A percentile compares a stretch with the other conserved stretches of the same genome.
Conservation (phyloP, 1,140 invertebrate species). For the Ostrea denselamellosa region DNA sequence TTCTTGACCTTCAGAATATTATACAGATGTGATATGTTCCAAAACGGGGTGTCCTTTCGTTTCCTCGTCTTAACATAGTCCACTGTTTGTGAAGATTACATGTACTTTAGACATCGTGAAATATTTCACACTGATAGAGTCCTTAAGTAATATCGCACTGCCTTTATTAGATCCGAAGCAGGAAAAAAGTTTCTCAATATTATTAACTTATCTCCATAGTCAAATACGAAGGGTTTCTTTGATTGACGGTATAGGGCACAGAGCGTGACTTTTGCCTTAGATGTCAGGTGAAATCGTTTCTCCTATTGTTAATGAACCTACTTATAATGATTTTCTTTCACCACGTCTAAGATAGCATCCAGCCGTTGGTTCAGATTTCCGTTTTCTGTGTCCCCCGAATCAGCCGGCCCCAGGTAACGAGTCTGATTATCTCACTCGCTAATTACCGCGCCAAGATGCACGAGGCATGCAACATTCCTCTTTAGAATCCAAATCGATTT, state of each 20-base stretch:
- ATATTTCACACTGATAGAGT: background rate
- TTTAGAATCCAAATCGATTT: background rate
- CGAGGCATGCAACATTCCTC: background rate
- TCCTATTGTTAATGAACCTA: constrained; percentile 26
- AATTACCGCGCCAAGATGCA: constrained; percentile 21
- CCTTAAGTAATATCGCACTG: background rate
- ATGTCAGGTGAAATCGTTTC: constrained; percentile 35
- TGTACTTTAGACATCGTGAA: no score
- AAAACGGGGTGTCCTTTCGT: no score
- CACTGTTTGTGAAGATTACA: no score
- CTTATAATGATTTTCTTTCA: constrained; percentile 39
- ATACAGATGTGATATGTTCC: no score
- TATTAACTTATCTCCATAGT: constrained; percentile 36
- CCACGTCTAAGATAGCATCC: constrained; percentile 17
- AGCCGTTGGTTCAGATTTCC: constrained; percentile 30
- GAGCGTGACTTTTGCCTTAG: constrained; percentile 23
- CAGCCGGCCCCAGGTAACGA: background rate
- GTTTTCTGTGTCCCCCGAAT: background rate
- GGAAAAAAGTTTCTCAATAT: background rate
- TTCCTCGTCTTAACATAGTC: no score
- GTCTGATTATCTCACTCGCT: constrained; percentile 35
- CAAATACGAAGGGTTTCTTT: background rate
- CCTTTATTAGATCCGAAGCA: background rate
- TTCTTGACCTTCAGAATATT: no score
- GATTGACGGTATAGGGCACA: constrained; percentile 6